phyloP scores from a whole-genome alignment of 37 sponge, comb jelly and placozoan species.

The Corticium candelabrum region DNA sequence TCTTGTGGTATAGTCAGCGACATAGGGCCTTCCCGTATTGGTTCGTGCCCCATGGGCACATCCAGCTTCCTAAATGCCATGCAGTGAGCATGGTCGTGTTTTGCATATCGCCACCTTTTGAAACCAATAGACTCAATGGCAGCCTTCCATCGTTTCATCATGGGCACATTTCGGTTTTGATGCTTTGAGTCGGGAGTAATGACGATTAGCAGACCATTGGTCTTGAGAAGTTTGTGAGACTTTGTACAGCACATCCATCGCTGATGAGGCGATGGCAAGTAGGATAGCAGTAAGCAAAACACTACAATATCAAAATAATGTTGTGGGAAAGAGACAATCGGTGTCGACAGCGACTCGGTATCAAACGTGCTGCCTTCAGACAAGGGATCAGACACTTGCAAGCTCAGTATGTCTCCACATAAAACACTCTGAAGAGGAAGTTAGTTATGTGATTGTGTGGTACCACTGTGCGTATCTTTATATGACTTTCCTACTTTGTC shows the following conservation, averaged over 20 bases:
- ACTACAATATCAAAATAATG: constrained; percentile 47
- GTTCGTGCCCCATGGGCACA: neutral
- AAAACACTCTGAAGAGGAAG: constrained; percentile 35
- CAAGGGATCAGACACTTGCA: neutral
- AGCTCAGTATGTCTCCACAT: constrained; percentile 49
- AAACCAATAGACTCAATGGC: constrained; percentile 51
- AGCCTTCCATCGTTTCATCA: constrained; percentile 58
- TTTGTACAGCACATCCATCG: constrained; percentile 52
- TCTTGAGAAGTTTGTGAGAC: constrained; percentile 35
- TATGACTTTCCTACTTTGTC: constrained; percentile 29
- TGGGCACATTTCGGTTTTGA: constrained; percentile 42
- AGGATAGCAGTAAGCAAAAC: constrained; percentile 67
- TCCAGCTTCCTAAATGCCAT: constrained; percentile 52
- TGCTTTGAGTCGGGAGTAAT: constrained; percentile 68
- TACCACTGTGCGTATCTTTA: no score
- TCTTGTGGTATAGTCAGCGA: no score
- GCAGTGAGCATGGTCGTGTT: constrained; percentile 58
- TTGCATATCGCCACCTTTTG: constrained; percentile 54
- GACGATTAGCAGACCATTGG: constrained; percentile 57
- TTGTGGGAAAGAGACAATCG: neutral
- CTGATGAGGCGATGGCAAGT: constrained; percentile 49
- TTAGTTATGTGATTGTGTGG: no score
- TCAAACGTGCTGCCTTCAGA: neutral
- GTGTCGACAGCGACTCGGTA: neutral
- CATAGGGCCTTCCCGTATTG: no score